A percentile compares a stretch with the other conserved stretches of the same genome.
Conservation (phyloP, 1,140 invertebrate genomes). For the Aricia agestis region DNA sequence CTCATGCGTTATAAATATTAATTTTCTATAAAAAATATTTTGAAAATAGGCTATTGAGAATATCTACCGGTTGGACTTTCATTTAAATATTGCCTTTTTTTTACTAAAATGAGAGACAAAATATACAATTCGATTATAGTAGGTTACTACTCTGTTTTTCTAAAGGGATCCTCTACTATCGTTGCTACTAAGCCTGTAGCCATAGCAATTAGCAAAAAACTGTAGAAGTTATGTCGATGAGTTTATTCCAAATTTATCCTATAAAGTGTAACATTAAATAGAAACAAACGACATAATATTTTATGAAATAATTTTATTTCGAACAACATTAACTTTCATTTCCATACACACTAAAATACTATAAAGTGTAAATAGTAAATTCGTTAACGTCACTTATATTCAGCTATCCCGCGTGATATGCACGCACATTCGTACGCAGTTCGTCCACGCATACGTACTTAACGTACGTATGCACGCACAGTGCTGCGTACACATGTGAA, state of each 20-base stretch:
- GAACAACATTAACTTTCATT: conserved; percentile 42
- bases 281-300: conserved; percentile 17
- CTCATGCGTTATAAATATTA: background rate
- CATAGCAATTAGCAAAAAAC: no score
- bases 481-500: no score
- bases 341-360: conserved; percentile 16
- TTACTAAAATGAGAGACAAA: no score
- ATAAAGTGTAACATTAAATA: no score
- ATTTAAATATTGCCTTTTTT: no score
- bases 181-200: background rate
- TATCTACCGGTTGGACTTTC: background rate
- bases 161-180: no score
- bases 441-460: background rate
- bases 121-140: no score
- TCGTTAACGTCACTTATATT: background rate
- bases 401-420: background rate
- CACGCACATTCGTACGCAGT: background rate
- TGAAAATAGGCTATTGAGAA: background rate
- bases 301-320: conserved; percentile 38
- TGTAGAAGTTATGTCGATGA: no score
- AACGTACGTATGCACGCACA: no score
- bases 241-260: no score
- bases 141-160: no score
- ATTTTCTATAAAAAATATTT: background rate
- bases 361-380: conserved; percentile 13